phyloP scores from a whole-genome alignment of 1,140 invertebrate species.

The Melitaea cinxia region DNA sequence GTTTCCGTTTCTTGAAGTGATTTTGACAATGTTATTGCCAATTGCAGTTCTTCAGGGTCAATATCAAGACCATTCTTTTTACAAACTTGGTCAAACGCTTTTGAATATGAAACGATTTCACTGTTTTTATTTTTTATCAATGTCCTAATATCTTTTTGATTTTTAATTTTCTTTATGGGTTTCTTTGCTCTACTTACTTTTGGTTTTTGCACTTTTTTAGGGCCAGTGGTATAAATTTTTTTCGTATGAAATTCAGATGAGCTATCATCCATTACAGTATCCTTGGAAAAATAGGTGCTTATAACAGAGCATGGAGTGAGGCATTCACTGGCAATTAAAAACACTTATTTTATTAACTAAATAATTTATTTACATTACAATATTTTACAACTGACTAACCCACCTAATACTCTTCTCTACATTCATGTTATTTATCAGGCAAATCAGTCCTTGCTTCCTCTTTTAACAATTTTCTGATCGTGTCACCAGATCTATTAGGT shows the following conservation, averaged over 20 bases:
- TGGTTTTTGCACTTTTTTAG: constrained; percentile 39
- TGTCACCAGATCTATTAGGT: constrained; percentile 45
- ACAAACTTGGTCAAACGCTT: constrained; percentile 72
- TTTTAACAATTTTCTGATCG: constrained; percentile 52
- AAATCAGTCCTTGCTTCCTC: constrained; percentile 53
- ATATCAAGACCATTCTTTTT: constrained; percentile 72
- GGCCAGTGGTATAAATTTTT: constrained; percentile 49
- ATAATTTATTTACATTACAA: constrained; percentile 44
- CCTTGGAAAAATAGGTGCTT: constrained; percentile 63
- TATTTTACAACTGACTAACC: constrained; percentile 33
- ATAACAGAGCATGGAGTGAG: constrained; percentile 38
- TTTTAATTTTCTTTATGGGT: constrained; percentile 49
- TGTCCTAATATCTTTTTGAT: constrained; percentile 69
- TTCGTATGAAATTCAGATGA: constrained; percentile 60
- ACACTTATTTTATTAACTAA: constrained; percentile 46
- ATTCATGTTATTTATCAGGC: constrained; percentile 59
- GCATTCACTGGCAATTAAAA: constrained; percentile 60
- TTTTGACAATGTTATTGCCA: constrained; percentile 82
- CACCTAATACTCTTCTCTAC: constrained; percentile 41
- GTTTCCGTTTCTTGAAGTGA: constrained; percentile 46
- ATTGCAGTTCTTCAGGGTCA: constrained; percentile 81
- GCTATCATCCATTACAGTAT: constrained; percentile 68
- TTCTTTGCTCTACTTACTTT: constrained; percentile 47
- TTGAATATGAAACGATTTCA: constrained; percentile 62
- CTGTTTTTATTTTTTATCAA: constrained; percentile 62